Percentiles rank a stretch among this genome's conserved stretches.
phyloP scores from a whole-genome alignment of 2,113 vertebrate species.

The Rhegmatorhina hoffmannsi region DNA sequence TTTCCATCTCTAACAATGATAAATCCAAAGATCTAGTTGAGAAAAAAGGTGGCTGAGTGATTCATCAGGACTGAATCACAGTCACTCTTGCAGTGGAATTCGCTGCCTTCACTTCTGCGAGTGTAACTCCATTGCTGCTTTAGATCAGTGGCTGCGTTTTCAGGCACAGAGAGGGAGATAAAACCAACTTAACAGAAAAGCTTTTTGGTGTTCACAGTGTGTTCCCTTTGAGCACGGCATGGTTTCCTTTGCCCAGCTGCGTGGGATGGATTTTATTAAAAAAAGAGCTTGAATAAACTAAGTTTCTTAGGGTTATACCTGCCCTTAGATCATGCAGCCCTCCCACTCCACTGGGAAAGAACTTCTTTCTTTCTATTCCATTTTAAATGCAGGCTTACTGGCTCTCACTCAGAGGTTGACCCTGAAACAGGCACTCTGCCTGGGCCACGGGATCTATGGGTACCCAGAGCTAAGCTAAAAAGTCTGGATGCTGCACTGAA shows the following conservation, averaged over 20 bases:
- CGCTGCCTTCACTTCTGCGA: not conserved
- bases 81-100: not conserved
- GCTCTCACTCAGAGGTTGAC: not conserved
- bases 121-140: not conserved
- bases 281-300: not conserved
- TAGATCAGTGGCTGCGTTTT: not conserved
- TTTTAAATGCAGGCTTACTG: not conserved
- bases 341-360: not conserved
- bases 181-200: not conserved
- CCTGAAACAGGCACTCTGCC: not conserved
- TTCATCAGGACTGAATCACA: slow-evolving; percentile 58
- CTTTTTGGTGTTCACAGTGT: not conserved
- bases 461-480: not conserved
- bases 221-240: not conserved
- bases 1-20: not conserved
- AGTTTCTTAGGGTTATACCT: not conserved
- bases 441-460: fast-evolving
- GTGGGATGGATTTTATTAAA: not conserved
- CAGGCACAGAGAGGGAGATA: not conserved
- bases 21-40: slow-evolving; percentile 34
- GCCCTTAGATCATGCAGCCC: not conserved
- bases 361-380: not conserved
- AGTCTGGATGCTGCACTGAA: not conserved
- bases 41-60: slow-evolving; percentile 29
- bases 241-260: not conserved